Evolutionary conservation across 2,113 vertebrate species (phyloP).

Genomic region (Hippocampus barbouri): DNA sequence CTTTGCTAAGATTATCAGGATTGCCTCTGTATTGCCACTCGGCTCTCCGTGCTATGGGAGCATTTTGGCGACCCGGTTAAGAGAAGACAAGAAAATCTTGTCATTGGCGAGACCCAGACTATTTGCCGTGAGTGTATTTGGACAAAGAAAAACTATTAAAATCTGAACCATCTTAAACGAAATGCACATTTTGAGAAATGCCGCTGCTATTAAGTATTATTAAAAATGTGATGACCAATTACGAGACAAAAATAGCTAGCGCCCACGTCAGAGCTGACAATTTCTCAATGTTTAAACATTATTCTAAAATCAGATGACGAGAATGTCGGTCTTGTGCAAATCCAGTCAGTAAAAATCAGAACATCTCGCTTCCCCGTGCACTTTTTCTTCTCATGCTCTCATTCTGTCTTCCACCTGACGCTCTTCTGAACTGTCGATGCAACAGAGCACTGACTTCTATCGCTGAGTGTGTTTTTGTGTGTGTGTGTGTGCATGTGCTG

Average conservation of each 20-base stretch:
- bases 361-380: constrained; percentile 1
- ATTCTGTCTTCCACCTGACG: constrained; percentile 62
- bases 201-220: not conserved
- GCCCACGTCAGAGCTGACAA: not conserved
- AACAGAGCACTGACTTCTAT: constrained; percentile 34
- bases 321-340: constrained; percentile 9
- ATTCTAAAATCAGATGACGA: not conserved
- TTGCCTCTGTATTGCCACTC: no score
- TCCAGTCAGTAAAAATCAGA: not conserved
- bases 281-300: not conserved
- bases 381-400: constrained; percentile 44
- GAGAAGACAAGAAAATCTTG: no score
- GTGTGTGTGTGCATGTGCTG: constrained; percentile 10
- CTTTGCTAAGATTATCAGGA: no score
- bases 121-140: no score
- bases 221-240: not conserved
- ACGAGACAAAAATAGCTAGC: not conserved
- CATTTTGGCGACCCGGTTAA: no score
- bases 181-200: not conserved
- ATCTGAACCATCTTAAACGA: no score
- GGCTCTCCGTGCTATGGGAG: no score
- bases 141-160: no score
- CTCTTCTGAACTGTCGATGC: constrained; percentile 41
- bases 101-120: no score
- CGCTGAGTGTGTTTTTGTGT: constrained; percentile 29